Evolutionary conservation across 2,113 vertebrate genomes (phyloP).

Genomic region (Plotosus lineatus): DNA sequence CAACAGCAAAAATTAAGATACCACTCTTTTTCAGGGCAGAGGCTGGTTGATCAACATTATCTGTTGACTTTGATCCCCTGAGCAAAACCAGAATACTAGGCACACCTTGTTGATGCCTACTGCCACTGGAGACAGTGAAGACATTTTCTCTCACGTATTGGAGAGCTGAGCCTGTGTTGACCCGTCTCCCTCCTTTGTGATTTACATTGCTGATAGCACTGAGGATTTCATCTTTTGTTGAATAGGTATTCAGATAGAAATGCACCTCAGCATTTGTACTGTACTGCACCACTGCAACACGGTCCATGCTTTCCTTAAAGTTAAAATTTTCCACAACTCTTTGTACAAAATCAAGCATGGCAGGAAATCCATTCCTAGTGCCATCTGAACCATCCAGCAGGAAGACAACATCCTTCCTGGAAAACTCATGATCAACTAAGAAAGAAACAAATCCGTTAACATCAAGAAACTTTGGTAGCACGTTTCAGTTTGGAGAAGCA

Average conservation of each 20-base stretch:
- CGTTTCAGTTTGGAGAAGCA: neutral
- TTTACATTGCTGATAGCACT: slow-evolving; percentile 22
- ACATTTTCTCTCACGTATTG: slow-evolving; percentile 58
- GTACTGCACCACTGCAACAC: slow-evolving; percentile 53
- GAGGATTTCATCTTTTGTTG: slow-evolving; percentile 42
- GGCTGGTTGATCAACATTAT: slow-evolving; percentile 69
- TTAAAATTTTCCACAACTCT: slow-evolving; percentile 49
- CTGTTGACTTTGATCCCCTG: slow-evolving; percentile 56
- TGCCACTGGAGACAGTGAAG: slow-evolving; percentile 57
- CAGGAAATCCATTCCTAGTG: slow-evolving; percentile 58
- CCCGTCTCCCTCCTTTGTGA: slow-evolving; percentile 59
- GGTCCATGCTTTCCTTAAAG: slow-evolving; percentile 47
- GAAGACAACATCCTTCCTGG: slow-evolving; percentile 67
- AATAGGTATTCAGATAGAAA: slow-evolving; percentile 45
- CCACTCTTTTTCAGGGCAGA: slow-evolving; percentile 74
- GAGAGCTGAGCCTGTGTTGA: slow-evolving; percentile 57
- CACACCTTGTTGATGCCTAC: slow-evolving; percentile 53
- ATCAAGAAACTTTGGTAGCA: neutral
- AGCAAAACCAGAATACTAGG: slow-evolving; percentile 60
- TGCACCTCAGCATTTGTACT: slow-evolving; percentile 47
- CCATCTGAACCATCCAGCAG: slow-evolving; percentile 73
- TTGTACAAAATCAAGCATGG: slow-evolving; percentile 65
- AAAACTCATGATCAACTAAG: slow-evolving; percentile 55
- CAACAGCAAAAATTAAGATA: slow-evolving; percentile 83
- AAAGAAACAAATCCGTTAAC: slow-evolving; percentile 13